Conservation (phyloP, 2,888 invertebrate genomes). For the Acanthosoma haemorrhoidale region DNA sequence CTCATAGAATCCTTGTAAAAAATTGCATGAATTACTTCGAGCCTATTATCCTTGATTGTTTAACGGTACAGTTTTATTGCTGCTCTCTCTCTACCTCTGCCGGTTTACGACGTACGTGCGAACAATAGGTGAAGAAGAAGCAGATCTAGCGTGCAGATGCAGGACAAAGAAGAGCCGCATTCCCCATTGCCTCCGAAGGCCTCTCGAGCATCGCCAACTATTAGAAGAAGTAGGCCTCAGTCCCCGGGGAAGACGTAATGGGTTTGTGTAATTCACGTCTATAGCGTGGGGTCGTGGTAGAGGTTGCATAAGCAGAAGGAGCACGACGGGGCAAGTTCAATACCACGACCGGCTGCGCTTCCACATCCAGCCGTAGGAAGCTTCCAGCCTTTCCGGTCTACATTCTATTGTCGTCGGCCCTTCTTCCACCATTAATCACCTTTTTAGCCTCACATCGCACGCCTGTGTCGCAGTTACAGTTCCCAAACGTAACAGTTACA, state of each 20-base stretch:
- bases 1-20: too few species aligned
- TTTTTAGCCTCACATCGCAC: not conserved
- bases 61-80: too few species aligned
- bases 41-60: too few species aligned
- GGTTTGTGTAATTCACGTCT: conserved; percentile 3
- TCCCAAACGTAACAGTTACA: too few species aligned
- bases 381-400: not conserved
- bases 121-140: too few species aligned
- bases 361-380: too few species aligned
- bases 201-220: not conserved
- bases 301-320: not conserved
- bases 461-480: too few species aligned
- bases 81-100: too few species aligned
- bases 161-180: too few species aligned
- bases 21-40: too few species aligned
- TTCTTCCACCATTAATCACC: not conserved
- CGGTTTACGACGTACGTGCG: too few species aligned
- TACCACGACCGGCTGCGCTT: not conserved
- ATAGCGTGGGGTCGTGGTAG: not conserved
- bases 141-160: too few species aligned
- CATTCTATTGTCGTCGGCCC: not conserved
- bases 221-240: not conserved
- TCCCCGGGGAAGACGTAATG: not conserved
- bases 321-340: conserved; percentile 1
- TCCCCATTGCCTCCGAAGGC: not conserved